A percentile compares a stretch with the other conserved stretches of the same genome.
phyloP scores from a whole-genome alignment of 2,113 vertebrate genomes.

The Eptesicus fuscus region DNA sequence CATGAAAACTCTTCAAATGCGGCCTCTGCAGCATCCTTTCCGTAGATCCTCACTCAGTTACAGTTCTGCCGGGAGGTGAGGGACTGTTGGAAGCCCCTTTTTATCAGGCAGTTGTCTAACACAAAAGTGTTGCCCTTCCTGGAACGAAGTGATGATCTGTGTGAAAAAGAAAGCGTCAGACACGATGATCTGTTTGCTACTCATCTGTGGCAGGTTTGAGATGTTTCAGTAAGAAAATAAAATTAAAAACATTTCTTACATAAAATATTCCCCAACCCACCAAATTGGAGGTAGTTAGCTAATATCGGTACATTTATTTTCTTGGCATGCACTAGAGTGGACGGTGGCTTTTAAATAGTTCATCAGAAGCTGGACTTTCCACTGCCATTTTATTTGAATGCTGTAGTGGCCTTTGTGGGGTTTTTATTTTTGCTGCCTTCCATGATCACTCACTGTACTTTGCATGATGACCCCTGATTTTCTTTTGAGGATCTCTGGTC shows the following conservation, averaged over 20 bases:
- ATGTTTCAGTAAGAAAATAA: background rate
- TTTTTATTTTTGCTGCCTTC: background rate
- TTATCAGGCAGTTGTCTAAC: background rate
- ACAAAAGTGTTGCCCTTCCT: background rate
- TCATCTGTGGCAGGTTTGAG: background rate
- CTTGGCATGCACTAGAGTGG: background rate
- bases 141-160: background rate
- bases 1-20: background rate
- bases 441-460: background rate
- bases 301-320: background rate
- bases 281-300: background rate
- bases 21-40: background rate
- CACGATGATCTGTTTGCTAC: background rate
- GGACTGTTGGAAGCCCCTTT: background rate
- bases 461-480: background rate
- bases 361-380: background rate
- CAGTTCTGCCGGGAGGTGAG: background rate
- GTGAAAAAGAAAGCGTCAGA: background rate
- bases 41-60: background rate
- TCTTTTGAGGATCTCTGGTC: background rate
- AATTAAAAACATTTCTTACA: background rate
- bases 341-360: background rate
- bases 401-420: background rate
- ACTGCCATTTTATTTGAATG: background rate
- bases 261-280: background rate